Evolutionary conservation across 2,888 invertebrate species (phyloP), one percentile per base, ranked within the genome.

Genomic region (Mallateleia sp.): DNA sequence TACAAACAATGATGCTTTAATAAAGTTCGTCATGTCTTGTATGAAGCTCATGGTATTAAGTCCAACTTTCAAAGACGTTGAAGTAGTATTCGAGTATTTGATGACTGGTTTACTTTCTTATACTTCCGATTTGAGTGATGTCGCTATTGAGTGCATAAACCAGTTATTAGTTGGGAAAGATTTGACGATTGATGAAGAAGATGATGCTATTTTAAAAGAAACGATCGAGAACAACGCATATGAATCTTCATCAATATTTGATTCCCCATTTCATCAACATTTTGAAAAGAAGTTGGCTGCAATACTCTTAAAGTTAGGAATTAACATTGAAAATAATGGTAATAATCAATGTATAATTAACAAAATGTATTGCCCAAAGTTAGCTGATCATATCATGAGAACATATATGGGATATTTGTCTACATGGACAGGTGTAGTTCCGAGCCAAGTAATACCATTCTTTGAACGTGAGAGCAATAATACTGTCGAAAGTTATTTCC

Each of bases 381-480:
- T 71, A 18, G 56, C 14, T 11, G n/a, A 56, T 0, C 58, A 38
- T 56, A 38, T 71, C 0, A 71, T 56, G 54, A 71, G 56, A 56
- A 42, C 4, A 8, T 71, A 56, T 56, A 71, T 71, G 9, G 42
- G 56, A 18, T 71, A 71, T 15, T 25, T 71, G n/a, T n/a, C n/a
- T n/a, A n/a, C n/a, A n/a, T 72, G 72, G 72, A 18, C 72, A 18
- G 72, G 22, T 11, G 45, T 72, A 18, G 24, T 42, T 45, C 20
- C 45, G 2, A 47, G 15, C n/a, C 25, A 72, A 32, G 28, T 58
- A 9, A 45, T 58, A 14, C 47, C 24, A 14, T n/a, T 45, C 28
- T 72, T 56, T 22, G 28, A 56, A 25, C 25, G 72, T 20, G 18
- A 45, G 28, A 72, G 72, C 45, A 72, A 72, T 58, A 32, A 18